phyloP scores from a whole-genome alignment of 1,140 invertebrate species.

The Pentalonia nigronervosa region DNA sequence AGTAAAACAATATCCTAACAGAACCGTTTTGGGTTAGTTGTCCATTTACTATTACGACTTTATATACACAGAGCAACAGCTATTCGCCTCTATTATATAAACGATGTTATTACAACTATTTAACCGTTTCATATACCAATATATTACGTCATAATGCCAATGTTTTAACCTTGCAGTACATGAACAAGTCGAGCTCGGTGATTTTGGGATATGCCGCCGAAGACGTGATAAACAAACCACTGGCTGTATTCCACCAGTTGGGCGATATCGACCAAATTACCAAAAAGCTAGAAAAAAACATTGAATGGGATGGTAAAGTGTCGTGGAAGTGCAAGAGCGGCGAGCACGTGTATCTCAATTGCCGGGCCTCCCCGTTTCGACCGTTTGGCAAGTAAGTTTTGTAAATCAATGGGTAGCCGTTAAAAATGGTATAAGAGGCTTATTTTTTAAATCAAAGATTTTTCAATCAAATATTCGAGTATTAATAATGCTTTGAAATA shows the following conservation, averaged over 20 bases:
- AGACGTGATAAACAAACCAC: slow-evolving; percentile 79
- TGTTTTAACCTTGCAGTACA: slow-evolving; percentile 70
- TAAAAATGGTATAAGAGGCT: not conserved
- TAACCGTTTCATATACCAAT: not conserved
- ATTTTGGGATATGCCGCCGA: slow-evolving; percentile 76
- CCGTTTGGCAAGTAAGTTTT: slow-evolving; percentile 69
- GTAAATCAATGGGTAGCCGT: not conserved
- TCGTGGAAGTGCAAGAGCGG: slow-evolving; percentile 81
- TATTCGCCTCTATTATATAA: too few relatives aligned
- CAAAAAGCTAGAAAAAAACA: slow-evolving; percentile 75
- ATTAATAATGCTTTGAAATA: not conserved
- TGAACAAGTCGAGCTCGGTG: slow-evolving; percentile 80
- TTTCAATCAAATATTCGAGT: not conserved
- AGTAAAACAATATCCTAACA: not conserved
- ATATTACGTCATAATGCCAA: not conserved
- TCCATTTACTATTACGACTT: not conserved
- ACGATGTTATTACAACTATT: not conserved
- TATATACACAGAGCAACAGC: not conserved
- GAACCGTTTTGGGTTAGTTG: not conserved
- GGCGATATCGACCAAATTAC: slow-evolving; percentile 67
- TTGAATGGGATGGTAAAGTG: slow-evolving; percentile 87
- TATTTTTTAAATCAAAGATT: not conserved
- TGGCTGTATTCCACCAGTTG: slow-evolving; percentile 67
- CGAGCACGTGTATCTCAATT: slow-evolving; percentile 81
- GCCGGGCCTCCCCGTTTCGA: slow-evolving; percentile 76